A percentile compares a stretch with the other conserved stretches of the same genome.
These are phyloP conservation scores for Orussus abietinus DNA, from an alignment of 1,140 invertebrate species.

Conservation along the genomic window DNA sequence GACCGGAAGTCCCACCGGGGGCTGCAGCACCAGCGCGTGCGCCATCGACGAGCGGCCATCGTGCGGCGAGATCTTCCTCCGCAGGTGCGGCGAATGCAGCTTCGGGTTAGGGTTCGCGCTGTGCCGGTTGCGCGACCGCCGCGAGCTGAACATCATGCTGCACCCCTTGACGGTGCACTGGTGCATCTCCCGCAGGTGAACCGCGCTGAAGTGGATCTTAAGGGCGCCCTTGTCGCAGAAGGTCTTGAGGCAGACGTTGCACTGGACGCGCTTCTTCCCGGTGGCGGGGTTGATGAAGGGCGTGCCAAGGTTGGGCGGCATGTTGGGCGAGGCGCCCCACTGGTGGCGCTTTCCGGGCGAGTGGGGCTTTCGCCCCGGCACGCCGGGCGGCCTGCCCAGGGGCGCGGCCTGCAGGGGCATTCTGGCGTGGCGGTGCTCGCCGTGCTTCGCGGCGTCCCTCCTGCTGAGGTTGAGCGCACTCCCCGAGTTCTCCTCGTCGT, in stretches of 20 bases:
- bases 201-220: constrained; percentile 99
- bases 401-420: constrained; percentile 34
- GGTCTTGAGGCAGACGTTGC: constrained; percentile 96
- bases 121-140: constrained; percentile 92
- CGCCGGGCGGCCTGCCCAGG: constrained; percentile 47
- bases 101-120: constrained; percentile 98
- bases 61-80: constrained; percentile 89
- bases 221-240: constrained; percentile 99
- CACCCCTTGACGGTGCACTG: constrained; percentile 98
- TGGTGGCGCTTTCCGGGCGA: constrained; percentile 81
- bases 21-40: constrained; percentile 73
- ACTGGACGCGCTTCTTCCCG: constrained; percentile 95
- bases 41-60: constrained; percentile 84
- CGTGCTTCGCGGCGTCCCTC: constrained; percentile 39
- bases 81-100: constrained; percentile 89
- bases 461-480: constrained; percentile 68
- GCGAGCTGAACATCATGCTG: constrained; percentile 98
- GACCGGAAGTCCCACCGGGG: constrained; percentile 62
- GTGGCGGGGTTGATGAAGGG: constrained; percentile 88
- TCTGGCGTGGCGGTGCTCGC: constrained; percentile 28
- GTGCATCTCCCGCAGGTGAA: constrained; percentile 98
- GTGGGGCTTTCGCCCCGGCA: constrained; percentile 71
- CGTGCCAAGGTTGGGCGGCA: constrained; percentile 82
- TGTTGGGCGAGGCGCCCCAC: constrained; percentile 72
- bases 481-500: constrained; percentile 61